These are phyloP conservation scores for Mya arenaria DNA, from an alignment of 1,140 invertebrate species.

Conservation along the genomic window DNA sequence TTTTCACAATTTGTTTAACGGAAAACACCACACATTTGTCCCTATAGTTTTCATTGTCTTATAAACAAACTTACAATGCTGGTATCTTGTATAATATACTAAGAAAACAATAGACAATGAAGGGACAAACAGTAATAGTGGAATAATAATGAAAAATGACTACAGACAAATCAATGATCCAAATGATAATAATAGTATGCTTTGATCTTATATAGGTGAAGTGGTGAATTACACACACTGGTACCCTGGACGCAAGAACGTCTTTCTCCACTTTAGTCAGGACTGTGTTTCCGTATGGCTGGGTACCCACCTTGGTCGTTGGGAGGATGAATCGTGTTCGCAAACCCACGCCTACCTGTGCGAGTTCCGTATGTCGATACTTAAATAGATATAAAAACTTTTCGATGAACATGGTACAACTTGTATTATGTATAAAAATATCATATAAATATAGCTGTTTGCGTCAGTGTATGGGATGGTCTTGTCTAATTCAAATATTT, in stretches of 20 bases:
- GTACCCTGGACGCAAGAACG: not conserved
- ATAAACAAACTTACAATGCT: not conserved
- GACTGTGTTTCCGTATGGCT: conserved; percentile 8
- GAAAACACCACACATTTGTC: no score
- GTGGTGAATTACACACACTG: conserved; percentile 3
- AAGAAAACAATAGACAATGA: not conserved
- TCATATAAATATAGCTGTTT: no score
- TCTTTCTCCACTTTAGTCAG: not conserved
- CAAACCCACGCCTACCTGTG: not conserved
- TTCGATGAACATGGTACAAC: no score
- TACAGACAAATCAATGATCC: not conserved
- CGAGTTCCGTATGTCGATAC: conserved; percentile 13
- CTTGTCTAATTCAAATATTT: no score
- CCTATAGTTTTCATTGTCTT: not conserved
- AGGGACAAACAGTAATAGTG: not conserved
- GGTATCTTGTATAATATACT: not conserved
- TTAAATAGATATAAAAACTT: no score
- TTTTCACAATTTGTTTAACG: no score
- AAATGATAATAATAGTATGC: not conserved
- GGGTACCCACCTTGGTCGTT: not conserved
- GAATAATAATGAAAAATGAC: no score
- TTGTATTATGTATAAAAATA: no score
- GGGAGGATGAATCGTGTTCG: not conserved
- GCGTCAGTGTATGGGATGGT: no score
- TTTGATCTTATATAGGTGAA: not conserved